Evolutionary conservation across 2,797 vertebrate genomes (phyloP), one percentile per base, ranked within the genome.

Genomic region (Taeniopygia guttata): DNA sequence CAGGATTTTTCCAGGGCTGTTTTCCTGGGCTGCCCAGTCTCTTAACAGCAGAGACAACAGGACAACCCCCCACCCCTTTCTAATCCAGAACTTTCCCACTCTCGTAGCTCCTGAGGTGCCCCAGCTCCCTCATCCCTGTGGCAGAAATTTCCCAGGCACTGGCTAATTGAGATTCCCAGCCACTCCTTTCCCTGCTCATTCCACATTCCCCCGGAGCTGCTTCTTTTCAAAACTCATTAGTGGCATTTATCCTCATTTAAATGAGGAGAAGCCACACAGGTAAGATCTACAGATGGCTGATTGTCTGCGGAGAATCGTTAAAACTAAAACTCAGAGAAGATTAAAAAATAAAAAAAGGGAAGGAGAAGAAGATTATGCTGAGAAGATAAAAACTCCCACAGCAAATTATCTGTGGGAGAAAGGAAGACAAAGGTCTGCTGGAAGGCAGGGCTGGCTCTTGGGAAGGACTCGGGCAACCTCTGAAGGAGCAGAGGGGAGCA

Each of bases 171-270:
- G 54, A 96, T 96, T 96, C 88, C 78, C 42, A 59, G n/a, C 1
- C 3, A 69, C 45, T 91, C 51, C 42, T 77, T 36, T 48, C 78
- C 26, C 59, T 17, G 25, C 81, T 97, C 93, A 97, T 97, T 97
- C 90, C 84, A 75, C 40, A 96, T 95, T 94, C 96, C 92, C n/a
- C 19, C 0, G 0, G 73, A 95, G 91, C 2, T 1, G 1, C 75
- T 75, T 69, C 92, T 81, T 97, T 94, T 97, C 94, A 94, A 94
- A 96, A 93, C 93, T 93, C 96, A 94, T 95, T 94, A 96, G 88
- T 79, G 73, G 84, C 92, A 89, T 96, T 97, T 97, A 95, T 94
- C 86, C 70, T 94, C 91, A 92, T 96, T 94, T 86, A 80, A 94
- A 95, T 95, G 93, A 96, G 80, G 90, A 93, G 86, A 94, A 92